A percentile compares a stretch with the other conserved stretches of the same genome.
Conservation (phyloP, 2,888 invertebrate genomes). For the Pristionchus exspectatus region DNA sequence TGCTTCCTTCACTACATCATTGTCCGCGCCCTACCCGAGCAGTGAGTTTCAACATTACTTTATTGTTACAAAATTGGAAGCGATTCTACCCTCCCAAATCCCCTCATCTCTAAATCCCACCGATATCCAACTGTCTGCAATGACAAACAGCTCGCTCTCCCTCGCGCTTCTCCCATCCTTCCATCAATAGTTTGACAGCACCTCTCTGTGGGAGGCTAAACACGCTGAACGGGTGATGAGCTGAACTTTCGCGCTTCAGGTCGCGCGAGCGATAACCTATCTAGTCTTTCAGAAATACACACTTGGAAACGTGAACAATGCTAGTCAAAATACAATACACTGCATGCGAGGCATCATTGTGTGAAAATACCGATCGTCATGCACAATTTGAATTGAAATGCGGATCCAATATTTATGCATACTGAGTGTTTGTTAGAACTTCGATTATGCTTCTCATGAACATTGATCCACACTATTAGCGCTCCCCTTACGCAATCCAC, state of each 20-base stretch:
- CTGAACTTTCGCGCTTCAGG: background rate
- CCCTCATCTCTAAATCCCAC: background rate
- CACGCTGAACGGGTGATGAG: background rate
- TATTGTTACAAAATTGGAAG: background rate
- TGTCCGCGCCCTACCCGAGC: background rate
- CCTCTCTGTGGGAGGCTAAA: background rate
- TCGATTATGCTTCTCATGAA: background rate
- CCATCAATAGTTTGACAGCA: background rate
- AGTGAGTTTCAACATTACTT: background rate
- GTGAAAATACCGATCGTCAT: too few species aligned
- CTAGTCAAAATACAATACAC: too few species aligned
- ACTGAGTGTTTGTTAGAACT: background rate
- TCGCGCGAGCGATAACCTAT: background rate
- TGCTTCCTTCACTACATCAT: background rate
- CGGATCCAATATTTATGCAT: background rate
- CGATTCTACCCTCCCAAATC: background rate
- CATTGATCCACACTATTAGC: background rate
- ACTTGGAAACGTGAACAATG: background rate
- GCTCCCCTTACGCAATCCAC: conserved; percentile 18
- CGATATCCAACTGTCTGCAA: background rate
- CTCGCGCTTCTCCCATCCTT: background rate
- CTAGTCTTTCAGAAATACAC: background rate
- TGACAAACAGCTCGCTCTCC: background rate
- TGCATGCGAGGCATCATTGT: too few species aligned
- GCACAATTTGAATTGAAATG: too few species aligned